Percentiles rank a stretch among this genome's conserved stretches.
phyloP scores from a whole-genome alignment of 1,140 invertebrate species.

The Heliothis virescens region DNA sequence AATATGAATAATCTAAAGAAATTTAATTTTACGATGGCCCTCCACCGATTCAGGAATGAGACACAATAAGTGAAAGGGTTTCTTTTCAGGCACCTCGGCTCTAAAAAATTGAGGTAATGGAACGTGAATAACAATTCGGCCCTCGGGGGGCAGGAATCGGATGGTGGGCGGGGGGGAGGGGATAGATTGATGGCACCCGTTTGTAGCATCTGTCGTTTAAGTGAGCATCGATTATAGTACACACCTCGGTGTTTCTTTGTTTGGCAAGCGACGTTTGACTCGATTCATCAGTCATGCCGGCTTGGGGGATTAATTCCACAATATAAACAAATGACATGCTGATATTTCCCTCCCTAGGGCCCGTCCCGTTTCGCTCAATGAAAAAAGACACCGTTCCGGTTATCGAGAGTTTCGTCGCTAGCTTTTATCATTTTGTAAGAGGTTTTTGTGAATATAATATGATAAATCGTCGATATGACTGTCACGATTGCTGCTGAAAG shows the following conservation, averaged over 20 bases:
- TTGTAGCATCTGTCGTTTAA: conserved; percentile 85
- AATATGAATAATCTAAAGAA: conserved; percentile 74
- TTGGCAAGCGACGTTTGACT: conserved; percentile 76
- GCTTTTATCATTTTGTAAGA: conserved; percentile 59
- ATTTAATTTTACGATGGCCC: conserved; percentile 78
- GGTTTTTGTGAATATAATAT: conserved; percentile 56
- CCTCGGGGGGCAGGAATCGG: conserved; percentile 66
- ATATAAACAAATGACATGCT: conserved; percentile 74
- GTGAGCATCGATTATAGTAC: conserved; percentile 82
- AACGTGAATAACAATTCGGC: conserved; percentile 85
- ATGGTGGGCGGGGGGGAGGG: conserved; percentile 67
- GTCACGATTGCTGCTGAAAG: conserved; percentile 20
- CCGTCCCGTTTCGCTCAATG: conserved; percentile 51
- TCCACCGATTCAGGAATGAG: conserved; percentile 77
- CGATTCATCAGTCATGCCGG: conserved; percentile 66
- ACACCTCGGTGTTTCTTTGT: conserved; percentile 81
- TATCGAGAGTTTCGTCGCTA: conserved; percentile 54
- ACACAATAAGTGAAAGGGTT: conserved; percentile 84
- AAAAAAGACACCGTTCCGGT: conserved; percentile 57
- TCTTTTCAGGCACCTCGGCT: conserved; percentile 82
- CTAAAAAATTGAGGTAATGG: conserved; percentile 86
- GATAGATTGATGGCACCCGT: conserved; percentile 83
- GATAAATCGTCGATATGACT: conserved; percentile 43
- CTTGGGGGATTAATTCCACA: conserved; percentile 71
- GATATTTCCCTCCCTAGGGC: conserved; percentile 62